Conservation (phyloP, 2,888 invertebrate species). For the Andrena chrysosceles region DNA sequence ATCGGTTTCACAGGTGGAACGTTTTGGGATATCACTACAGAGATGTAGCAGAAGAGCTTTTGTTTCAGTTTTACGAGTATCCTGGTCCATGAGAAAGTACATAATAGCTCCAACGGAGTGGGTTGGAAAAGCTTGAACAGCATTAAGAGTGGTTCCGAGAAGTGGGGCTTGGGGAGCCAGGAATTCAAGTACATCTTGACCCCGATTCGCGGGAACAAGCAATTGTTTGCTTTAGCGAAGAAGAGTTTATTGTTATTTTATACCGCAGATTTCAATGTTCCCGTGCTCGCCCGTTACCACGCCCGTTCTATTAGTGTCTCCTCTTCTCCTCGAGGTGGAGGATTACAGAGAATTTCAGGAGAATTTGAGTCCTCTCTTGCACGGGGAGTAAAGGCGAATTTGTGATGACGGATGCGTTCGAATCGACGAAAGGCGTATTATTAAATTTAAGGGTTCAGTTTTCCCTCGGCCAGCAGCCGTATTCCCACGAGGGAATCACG, state of each 20-base stretch:
- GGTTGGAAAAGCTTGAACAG: neutral
- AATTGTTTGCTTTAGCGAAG: neutral
- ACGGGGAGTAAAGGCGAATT: neutral
- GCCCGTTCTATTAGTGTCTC: neutral
- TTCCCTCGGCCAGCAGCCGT: slow-evolving; percentile 43
- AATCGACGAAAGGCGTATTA: slow-evolving; percentile 62
- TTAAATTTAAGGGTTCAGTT: slow-evolving; percentile 64
- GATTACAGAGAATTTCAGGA: neutral
- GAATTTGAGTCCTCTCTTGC: neutral
- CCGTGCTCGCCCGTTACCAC: neutral
- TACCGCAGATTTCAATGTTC: slow-evolving; percentile 1
- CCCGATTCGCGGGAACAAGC: neutral
- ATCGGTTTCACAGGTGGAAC: neutral
- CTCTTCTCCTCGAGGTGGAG: neutral
- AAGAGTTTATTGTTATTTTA: slow-evolving; percentile 10
- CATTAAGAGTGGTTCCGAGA: slow-evolving; percentile 2
- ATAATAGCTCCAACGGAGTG: slow-evolving; percentile 1
- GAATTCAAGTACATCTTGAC: slow-evolving; percentile 4
- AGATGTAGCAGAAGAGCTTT: neutral
- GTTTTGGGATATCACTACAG: neutral
- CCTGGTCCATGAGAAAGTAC: neutral
- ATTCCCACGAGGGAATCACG: slow-evolving; percentile 55
- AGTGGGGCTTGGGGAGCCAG: slow-evolving; percentile 3
- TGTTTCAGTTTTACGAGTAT: neutral
- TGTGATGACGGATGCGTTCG: slow-evolving; percentile 26